phyloP scores from a whole-genome alignment of 2,888 invertebrate genomes.

The Perdita meconis region DNA sequence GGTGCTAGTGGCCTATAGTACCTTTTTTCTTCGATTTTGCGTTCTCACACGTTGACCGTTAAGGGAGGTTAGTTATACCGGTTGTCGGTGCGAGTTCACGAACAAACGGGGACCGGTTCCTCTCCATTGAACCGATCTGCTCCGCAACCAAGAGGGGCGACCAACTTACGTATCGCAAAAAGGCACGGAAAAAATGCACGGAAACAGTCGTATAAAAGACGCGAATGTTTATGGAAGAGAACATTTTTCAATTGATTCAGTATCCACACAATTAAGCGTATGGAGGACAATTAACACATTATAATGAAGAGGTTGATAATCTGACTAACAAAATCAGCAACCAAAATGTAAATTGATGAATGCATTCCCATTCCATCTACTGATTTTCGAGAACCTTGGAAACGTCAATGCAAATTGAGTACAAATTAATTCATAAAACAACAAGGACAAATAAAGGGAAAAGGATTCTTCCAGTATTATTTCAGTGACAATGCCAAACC shows the following conservation, averaged over 20 bases:
- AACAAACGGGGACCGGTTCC: constrained; percentile 75
- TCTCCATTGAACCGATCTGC: constrained; percentile 72
- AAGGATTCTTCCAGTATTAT: too few relatives aligned
- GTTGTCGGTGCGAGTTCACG: constrained; percentile 72
- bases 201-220: constrained; percentile 11
- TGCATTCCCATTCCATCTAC: too few relatives aligned
- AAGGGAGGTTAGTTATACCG: constrained; percentile 80
- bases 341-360: too few relatives aligned
- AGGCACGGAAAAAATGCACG: constrained; percentile 55
- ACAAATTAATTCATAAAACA: too few relatives aligned
- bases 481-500: too few relatives aligned
- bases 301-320: too few relatives aligned
- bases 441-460: too few relatives aligned
- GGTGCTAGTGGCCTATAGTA: constrained; percentile 37
- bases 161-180: constrained; percentile 59
- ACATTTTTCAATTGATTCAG: background rate
- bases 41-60: constrained; percentile 69
- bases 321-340: too few relatives aligned
- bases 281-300: too few relatives aligned
- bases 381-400: too few relatives aligned
- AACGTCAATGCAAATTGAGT: too few relatives aligned
- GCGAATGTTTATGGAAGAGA: background rate
- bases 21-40: constrained; percentile 64
- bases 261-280: background rate
- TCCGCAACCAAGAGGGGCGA: constrained; percentile 44